A percentile compares a stretch with the other conserved stretches of the same genome.
Conservation (phyloP, 2,113 vertebrate species). For the Pollimyrus isidori region DNA sequence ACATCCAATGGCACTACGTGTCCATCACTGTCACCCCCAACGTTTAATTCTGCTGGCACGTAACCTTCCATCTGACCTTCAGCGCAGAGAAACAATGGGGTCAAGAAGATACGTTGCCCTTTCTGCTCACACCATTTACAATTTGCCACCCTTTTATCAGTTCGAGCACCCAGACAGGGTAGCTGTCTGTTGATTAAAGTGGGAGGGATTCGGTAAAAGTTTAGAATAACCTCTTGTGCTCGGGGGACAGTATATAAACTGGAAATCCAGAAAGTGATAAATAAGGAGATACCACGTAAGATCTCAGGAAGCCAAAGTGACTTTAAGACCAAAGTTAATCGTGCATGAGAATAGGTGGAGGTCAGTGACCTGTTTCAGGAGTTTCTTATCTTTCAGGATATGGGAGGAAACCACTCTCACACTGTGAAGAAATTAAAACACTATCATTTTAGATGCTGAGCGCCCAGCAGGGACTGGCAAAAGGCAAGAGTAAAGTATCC, state of each 20-base stretch:
- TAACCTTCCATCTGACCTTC: not conserved
- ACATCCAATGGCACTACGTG: not conserved
- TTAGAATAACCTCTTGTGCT: not conserved
- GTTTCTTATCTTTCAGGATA: not conserved
- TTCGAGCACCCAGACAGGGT: not conserved
- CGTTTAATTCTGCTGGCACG: not conserved
- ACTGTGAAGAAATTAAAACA: not conserved
- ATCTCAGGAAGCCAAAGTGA: not conserved
- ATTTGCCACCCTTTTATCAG: not conserved
- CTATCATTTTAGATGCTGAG: not conserved
- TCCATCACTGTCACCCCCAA: not conserved
- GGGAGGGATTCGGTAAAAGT: not conserved
- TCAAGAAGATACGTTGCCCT: not conserved
- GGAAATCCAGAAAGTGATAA: not conserved
- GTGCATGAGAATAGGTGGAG: not conserved
- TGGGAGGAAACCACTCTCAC: not conserved
- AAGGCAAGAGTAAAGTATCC: not conserved
- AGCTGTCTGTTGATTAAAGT: not conserved
- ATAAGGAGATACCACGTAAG: not conserved
- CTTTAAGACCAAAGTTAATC: not conserved
- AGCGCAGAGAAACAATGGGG: not conserved
- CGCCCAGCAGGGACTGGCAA: not conserved
- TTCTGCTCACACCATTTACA: not conserved
- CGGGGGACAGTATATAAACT: not conserved
- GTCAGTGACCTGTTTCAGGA: not conserved